phyloP scores from a whole-genome alignment of 1,140 invertebrate species.

The Cydia fagiglandana region DNA sequence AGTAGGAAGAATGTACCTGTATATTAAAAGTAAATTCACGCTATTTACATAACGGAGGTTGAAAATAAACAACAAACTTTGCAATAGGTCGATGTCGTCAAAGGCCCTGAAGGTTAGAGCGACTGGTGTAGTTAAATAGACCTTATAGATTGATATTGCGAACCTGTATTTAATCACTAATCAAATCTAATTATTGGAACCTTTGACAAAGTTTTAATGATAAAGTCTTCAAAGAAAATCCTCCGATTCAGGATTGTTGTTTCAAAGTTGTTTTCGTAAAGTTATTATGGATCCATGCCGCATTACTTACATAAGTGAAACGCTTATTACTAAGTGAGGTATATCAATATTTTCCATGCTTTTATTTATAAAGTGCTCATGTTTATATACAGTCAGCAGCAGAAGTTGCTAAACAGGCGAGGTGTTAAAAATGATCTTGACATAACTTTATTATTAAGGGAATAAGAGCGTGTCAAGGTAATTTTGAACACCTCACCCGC shows the following conservation, averaged over 20 bases:
- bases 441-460: no score
- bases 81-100: background rate
- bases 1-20: background rate
- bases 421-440: no score
- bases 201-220: conserved; percentile 12
- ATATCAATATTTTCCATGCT: no score
- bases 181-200: conserved; percentile 8
- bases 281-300: no score
- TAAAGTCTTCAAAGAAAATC: background rate
- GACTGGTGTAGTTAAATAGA: background rate
- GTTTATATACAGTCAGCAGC: no score
- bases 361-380: no score
- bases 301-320: no score
- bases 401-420: no score
- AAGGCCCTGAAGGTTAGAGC: background rate
- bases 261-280: conserved; percentile 2
- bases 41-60: conserved; percentile 18
- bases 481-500: no score
- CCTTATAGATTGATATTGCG: conserved; percentile 3
- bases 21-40: conserved; percentile 21
- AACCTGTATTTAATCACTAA: conserved; percentile 5
- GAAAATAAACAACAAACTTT: conserved; percentile 20
- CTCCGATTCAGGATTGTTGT: background rate
- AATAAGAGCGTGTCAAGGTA: no score
- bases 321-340: no score